Conservation (phyloP, 35 echinoderm and acorn worm genomes). For the Eucidaris tribuloides region DNA sequence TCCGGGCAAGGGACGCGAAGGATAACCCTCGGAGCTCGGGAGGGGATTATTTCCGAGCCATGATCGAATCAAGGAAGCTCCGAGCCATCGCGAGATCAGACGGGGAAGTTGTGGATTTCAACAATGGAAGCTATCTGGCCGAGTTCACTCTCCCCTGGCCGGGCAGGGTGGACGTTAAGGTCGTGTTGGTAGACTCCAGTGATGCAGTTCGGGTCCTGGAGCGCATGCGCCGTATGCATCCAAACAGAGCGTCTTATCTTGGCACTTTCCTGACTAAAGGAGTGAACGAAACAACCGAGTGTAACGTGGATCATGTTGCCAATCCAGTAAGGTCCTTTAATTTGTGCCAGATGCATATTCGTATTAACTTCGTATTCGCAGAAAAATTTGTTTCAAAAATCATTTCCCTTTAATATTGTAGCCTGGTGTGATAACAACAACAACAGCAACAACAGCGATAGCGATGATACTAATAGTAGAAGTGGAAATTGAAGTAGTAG, state of each 20-base stretch:
- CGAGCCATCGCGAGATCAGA: background rate
- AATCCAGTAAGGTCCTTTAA: too few relatives aligned
- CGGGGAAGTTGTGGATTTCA: constrained; percentile 22
- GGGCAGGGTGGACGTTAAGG: background rate
- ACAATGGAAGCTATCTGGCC: constrained; percentile 8
- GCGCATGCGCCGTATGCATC: background rate
- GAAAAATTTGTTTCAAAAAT: too few relatives aligned
- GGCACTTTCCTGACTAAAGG: background rate
- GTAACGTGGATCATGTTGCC: background rate
- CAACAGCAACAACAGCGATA: too few relatives aligned
- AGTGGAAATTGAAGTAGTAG: too few relatives aligned
- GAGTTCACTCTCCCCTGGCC: constrained; percentile 22
- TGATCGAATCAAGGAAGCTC: background rate
- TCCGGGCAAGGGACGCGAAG: background rate
- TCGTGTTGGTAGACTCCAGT: background rate
- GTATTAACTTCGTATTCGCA: too few relatives aligned
- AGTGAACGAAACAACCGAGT: background rate
- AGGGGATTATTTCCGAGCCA: constrained; percentile 28
- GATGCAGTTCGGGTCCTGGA: background rate
- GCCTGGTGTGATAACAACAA: too few relatives aligned
- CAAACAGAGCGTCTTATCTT: background rate
- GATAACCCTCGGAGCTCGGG: background rate
- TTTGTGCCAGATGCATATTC: too few relatives aligned
- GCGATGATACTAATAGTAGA: too few relatives aligned
- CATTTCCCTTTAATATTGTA: too few relatives aligned